Percentiles rank a stretch among this genome's conserved stretches.
Conservation (phyloP, 1,140 invertebrate genomes). For the Trichonephila inaurata region DNA sequence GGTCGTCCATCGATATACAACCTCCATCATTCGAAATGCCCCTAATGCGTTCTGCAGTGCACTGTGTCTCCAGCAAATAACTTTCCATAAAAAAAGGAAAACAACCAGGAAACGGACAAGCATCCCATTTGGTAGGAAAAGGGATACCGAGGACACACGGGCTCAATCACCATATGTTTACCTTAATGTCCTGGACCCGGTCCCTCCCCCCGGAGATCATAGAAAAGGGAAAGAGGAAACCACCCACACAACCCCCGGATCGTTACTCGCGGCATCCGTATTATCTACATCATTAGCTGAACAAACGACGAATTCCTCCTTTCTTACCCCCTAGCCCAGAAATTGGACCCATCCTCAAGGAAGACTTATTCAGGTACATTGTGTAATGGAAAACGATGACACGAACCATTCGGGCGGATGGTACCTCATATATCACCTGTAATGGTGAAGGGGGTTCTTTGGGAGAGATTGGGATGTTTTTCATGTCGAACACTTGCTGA, state of each 20-base stretch:
- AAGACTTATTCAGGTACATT: constrained; percentile 34
- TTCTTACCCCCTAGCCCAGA: not conserved
- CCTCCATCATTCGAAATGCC: not conserved
- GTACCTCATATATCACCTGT: constrained; percentile 28
- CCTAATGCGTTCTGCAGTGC: constrained; percentile 8
- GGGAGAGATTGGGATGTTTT: not conserved
- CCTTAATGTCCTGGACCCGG: constrained; percentile 40
- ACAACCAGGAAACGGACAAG: constrained; percentile 18
- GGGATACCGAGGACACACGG: constrained; percentile 1
- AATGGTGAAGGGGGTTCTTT: not conserved
- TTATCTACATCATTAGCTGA: constrained; percentile 64
- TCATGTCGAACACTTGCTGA: constrained; percentile 13
- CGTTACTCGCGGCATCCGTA: constrained; percentile 33
- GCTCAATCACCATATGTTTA: constrained; percentile 70
- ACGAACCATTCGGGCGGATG: constrained; percentile 7
- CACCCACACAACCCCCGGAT: constrained; percentile 12
- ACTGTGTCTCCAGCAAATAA: constrained; percentile 14
- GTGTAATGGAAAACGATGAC: constrained; percentile 57
- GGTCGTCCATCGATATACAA: not conserved
- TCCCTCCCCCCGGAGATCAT: not conserved
- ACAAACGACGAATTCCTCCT: not conserved
- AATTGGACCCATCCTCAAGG: constrained; percentile 17
- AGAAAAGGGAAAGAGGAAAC: constrained; percentile 39
- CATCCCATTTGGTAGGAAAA: constrained; percentile 32
- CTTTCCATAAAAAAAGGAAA: constrained; percentile 28